phyloP scores from a whole-genome alignment of 2,113 vertebrate genomes.

The Rhegmatorhina hoffmannsi region DNA sequence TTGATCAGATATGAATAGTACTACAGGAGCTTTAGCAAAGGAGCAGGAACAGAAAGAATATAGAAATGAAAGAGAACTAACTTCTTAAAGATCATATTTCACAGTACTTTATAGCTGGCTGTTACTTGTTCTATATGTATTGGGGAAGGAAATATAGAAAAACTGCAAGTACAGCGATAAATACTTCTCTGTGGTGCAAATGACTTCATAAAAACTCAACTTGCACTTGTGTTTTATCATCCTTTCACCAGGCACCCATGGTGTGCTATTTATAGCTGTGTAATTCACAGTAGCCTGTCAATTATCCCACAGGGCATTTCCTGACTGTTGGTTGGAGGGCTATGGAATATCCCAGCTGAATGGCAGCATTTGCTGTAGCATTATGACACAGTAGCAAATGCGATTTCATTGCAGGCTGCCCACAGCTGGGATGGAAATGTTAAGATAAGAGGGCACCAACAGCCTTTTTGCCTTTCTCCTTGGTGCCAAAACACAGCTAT shows the following conservation, averaged over 20 bases:
- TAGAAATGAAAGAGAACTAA: not conserved
- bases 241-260: constrained; percentile 38
- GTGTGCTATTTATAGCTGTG: constrained; percentile 53
- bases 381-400: constrained; percentile 16
- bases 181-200: constrained; percentile 40
- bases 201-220: constrained; percentile 23
- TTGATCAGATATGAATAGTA: not conserved
- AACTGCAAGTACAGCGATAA: constrained; percentile 7
- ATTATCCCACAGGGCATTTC: constrained; percentile 4
- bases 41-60: constrained; percentile 2
- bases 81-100: constrained; percentile 44
- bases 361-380: constrained; percentile 12
- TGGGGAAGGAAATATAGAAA: constrained; percentile 28
- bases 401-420: constrained; percentile 15
- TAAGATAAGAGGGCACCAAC: constrained; percentile 11
- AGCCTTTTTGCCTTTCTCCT: not conserved
- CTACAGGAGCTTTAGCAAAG: not conserved
- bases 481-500: constrained; percentile 8
- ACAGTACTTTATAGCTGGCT: constrained; percentile 34
- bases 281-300: constrained; percentile 54
- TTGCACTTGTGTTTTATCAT: constrained; percentile 40
- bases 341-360: constrained; percentile 20
- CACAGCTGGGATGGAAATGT: not conserved
- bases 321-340: constrained; percentile 35
- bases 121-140: constrained; percentile 12